phyloP scores from a whole-genome alignment of 2,113 vertebrate genomes.

The Myrmecobius fasciatus region DNA sequence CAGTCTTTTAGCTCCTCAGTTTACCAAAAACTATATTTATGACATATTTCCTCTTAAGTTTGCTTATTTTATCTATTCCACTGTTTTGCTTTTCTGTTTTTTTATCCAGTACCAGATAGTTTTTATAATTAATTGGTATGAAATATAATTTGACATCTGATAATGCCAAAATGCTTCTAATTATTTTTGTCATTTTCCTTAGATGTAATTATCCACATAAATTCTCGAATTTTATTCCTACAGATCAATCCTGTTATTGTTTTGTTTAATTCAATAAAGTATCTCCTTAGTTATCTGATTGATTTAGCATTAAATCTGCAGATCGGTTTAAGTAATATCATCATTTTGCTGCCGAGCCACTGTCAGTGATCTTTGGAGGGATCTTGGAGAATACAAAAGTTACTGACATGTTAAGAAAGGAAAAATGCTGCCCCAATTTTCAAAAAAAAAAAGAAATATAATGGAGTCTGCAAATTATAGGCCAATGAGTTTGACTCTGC shows the following conservation, averaged over 20 bases:
- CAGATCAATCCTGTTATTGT: not conserved
- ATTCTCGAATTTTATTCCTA: not conserved
- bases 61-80: not conserved
- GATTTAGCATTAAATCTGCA: not conserved
- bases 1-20: not conserved
- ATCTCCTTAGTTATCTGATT: not conserved
- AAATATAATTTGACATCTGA: not conserved
- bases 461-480: not conserved
- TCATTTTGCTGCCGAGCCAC: not conserved
- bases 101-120: not conserved
- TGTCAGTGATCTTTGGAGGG: not conserved
- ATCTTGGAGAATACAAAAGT: not conserved
- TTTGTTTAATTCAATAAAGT: not conserved
- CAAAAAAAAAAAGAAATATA: not conserved
- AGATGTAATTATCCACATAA: not conserved
- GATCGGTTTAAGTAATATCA: not conserved
- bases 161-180: not conserved
- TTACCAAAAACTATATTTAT: not conserved
- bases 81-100: not conserved
- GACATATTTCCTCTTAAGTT: not conserved
- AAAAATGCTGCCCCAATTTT: not conserved
- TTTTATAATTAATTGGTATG: not conserved
- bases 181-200: not conserved
- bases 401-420: not conserved
- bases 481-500: not conserved